These are phyloP conservation scores for Sander vitreus DNA, from an alignment of 2,113 vertebrate species.

Conservation along the genomic window DNA sequence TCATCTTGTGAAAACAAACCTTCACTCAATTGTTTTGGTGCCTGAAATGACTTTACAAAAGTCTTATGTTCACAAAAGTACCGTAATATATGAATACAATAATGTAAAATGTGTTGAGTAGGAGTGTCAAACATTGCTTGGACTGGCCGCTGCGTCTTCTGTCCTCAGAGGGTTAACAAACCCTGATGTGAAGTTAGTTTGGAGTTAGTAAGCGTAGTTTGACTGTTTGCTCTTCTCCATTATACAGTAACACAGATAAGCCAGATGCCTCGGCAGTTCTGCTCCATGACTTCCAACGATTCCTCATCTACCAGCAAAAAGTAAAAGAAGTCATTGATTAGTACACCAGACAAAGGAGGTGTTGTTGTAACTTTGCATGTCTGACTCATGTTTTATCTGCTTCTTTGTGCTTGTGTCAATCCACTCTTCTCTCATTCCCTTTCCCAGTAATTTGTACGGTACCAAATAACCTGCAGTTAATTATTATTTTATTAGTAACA, in stretches of 20 bases:
- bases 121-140: too few species aligned
- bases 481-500: too few species aligned
- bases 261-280: constrained; percentile 90
- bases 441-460: neutral
- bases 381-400: neutral
- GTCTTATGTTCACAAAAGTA: too few species aligned
- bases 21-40: too few species aligned
- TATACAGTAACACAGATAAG: constrained; percentile 90
- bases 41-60: too few species aligned
- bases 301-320: constrained; percentile 92
- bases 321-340: constrained; percentile 71
- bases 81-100: too few species aligned
- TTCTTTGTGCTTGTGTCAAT: neutral
- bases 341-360: neutral
- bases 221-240: constrained; percentile 9
- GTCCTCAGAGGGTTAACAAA: too few species aligned
- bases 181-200: neutral
- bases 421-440: neutral
- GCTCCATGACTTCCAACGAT: constrained; percentile 95
- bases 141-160: too few species aligned
- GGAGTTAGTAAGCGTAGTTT: neutral
- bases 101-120: too few species aligned
- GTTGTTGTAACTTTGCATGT: constrained; percentile 6
- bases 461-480: too few species aligned
- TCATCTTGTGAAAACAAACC: too few species aligned